phyloP scores from a whole-genome alignment of 2,888 invertebrate genomes.

The Cheilosia variabilis region DNA sequence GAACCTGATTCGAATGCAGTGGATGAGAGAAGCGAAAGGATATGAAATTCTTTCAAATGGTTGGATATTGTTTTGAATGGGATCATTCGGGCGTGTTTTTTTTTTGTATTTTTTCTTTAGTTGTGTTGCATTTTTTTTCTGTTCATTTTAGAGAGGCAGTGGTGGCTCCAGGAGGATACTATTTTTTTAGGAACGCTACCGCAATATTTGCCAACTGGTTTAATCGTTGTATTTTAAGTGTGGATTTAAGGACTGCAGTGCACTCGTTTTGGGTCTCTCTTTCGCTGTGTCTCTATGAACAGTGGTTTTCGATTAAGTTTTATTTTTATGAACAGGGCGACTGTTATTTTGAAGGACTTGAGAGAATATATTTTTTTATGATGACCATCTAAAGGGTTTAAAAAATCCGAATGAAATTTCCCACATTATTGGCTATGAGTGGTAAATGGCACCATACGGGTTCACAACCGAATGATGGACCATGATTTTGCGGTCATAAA shows the following conservation, averaged over 20 bases:
- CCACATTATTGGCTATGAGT: conserved; percentile 20
- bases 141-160: conserved; percentile 9
- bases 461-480: not conserved
- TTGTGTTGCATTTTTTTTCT: not conserved
- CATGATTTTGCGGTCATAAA: conserved; percentile 29
- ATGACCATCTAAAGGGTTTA: conserved; percentile 5
- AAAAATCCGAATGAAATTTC: conserved; percentile 17
- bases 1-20: conserved; percentile 62
- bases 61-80: conserved; percentile 75
- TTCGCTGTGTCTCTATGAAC: not conserved
- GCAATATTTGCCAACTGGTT: conserved; percentile 74
- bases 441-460: not conserved
- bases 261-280: not conserved
- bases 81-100: conserved; percentile 65
- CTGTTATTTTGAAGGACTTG: conserved; percentile 1
- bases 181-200: conserved; percentile 56
- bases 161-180: conserved; percentile 30
- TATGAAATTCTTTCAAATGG: conserved; percentile 74
- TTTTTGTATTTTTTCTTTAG: conserved; percentile 2
- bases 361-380: not conserved
- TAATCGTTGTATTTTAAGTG: conserved; percentile 69
- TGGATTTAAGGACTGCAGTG: conserved; percentile 73
- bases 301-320: conserved; percentile 57
- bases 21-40: conserved; percentile 43
- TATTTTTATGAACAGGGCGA: conserved; percentile 29